Percentiles rank a stretch among this genome's conserved stretches.
These are phyloP conservation scores for Troides helena DNA, from an alignment of 2,888 invertebrate genomes.

Conservation along the genomic window DNA sequence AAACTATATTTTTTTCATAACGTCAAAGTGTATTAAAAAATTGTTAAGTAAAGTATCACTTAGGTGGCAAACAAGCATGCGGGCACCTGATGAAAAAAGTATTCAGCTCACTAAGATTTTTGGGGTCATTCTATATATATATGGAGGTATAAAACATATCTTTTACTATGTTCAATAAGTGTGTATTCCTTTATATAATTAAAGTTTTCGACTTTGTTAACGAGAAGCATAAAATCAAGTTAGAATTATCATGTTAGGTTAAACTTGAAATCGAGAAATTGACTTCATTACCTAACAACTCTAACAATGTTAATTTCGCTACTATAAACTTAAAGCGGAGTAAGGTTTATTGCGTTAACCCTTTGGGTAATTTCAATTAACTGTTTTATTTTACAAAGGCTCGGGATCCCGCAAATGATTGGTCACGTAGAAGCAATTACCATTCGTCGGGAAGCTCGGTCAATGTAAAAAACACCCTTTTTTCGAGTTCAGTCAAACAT, in stretches of 20 bases:
- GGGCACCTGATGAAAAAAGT: too few species aligned
- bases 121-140: too few species aligned
- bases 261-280: not conserved
- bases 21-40: too few species aligned
- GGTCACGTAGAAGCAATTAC: constrained; percentile 4
- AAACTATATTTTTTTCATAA: too few species aligned
- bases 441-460: not conserved
- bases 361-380: constrained; percentile 9
- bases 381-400: not conserved
- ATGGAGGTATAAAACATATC: too few species aligned
- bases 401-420: not conserved
- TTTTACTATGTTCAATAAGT: too few species aligned
- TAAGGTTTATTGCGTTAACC: constrained; percentile 2
- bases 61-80: too few species aligned
- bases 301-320: not conserved
- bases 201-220: too few species aligned
- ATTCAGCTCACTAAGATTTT: too few species aligned
- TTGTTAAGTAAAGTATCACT: too few species aligned
- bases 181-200: too few species aligned
- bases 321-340: not conserved
- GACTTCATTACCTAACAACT: not conserved
- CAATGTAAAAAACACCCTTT: not conserved
- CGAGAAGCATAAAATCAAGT: not conserved
- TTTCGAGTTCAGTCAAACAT: not conserved
- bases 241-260: not conserved